These are phyloP conservation scores for Epinephelus coioides DNA, from an alignment of 2,797 vertebrate species.

Conservation along the genomic window DNA sequence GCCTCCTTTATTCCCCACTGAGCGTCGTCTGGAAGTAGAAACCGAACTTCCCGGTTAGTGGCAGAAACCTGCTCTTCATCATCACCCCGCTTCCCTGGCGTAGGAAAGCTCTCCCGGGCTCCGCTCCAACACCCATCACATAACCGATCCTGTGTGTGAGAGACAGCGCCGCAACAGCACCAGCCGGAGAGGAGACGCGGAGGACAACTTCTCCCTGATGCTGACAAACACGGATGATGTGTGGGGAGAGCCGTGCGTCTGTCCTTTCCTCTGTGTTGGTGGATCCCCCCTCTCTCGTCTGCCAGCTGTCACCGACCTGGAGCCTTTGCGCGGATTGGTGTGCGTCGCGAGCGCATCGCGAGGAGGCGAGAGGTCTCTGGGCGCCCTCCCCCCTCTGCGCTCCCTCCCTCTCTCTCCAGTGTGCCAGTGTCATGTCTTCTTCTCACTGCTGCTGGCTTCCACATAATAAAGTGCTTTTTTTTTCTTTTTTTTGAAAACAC, in stretches of 20 bases:
- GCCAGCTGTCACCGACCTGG: slow-evolving; percentile 52
- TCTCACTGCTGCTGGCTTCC: background rate
- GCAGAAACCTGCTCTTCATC: slow-evolving; percentile 53
- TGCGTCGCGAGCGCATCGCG: slow-evolving; percentile 46
- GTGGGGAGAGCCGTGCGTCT: background rate
- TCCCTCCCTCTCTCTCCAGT: slow-evolving; percentile 3
- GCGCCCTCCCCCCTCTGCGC: background rate
- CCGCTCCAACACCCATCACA: slow-evolving; percentile 84
- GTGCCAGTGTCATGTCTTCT: background rate
- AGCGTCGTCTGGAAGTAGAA: slow-evolving; percentile 51
- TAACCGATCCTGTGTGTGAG: slow-evolving; percentile 39
- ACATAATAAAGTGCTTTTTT: slow-evolving; percentile 6
- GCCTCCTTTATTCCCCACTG: slow-evolving; percentile 56
- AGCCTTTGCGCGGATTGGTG: slow-evolving; percentile 56
- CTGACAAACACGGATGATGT: background rate
- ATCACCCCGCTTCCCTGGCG: slow-evolving; percentile 52
- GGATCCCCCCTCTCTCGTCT: background rate
- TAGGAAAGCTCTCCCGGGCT: slow-evolving; percentile 67
- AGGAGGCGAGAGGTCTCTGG: slow-evolving; percentile 39
- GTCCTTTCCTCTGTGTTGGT: background rate
- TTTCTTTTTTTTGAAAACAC: background rate
- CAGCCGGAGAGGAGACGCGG: slow-evolving; percentile 21
- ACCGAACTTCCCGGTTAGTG: slow-evolving; percentile 57
- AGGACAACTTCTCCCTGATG: slow-evolving; percentile 6
- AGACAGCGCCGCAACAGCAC: slow-evolving; percentile 6